Evolutionary conservation across 2,113 vertebrate genomes (phyloP), one percentile per base, ranked within the genome.

Genomic region (Pseudorasbora parva): DNA sequence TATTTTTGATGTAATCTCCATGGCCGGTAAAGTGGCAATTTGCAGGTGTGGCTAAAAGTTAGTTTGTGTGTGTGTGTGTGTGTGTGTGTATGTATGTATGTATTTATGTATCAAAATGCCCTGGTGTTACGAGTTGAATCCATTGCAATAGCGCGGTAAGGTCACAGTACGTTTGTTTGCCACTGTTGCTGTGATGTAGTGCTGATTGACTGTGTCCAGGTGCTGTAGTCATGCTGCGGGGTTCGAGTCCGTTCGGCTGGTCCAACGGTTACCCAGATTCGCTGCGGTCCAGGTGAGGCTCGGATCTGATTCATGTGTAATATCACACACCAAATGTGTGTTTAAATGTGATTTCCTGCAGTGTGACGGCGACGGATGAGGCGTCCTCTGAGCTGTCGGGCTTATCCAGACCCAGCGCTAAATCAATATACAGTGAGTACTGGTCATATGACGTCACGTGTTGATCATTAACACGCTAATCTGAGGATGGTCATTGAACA

Each of bases 341-440:
- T 76, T 68, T 19, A 68, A 33, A 4, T 1, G 33, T 68, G 64
- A 0, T 68, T 0, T 60, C 14, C 82, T 9, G 64, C 86, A 94
- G 93, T 43, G 87, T 72, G 17, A 87, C 71, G 33, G 90, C 89
- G 21, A 45, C 76, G 71, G 92, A 92, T 51, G 93, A 93, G 0
- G 33, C 23, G 1, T 90, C 89, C 0, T 93, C 91, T 0, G 87
- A 90, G 81, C 17, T 0, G 0, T 60, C 89, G 80, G 88, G 71
- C 85, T 71, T 96, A 73, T 90, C 87, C 4, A 93, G 91, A 79
- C 96, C 94, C 85, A 96, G 93, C n/a, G 94, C 93, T 81, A 97
- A 90, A 92, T 92, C 93, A 66, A 95, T 97, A 85, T 97, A 97
- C 90, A 43, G 97, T 97, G 90, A 96, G 96, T 92, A 33, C 43